Base-by-base conservation (phyloP, 2,113 vertebrate genomes). In the Oryzias woworae region DNA sequence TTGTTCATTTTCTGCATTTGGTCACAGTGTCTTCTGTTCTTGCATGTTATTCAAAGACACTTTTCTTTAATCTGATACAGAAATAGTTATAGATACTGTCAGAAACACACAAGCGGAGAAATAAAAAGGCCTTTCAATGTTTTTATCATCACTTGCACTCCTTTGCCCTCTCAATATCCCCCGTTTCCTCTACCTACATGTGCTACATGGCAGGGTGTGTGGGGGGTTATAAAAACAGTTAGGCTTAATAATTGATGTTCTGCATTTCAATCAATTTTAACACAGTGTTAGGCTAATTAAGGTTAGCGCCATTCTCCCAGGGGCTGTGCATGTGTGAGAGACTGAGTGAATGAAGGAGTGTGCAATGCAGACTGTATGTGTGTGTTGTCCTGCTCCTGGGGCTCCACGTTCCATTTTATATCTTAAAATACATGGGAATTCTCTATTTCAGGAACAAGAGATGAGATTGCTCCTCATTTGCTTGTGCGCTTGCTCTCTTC, bases 251-350 rank as follows among this genome's bases (percentile, higher is more conserved):
- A 94, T 94, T 94, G 93, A 95, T 95, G 93, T 94, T 87, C 92
- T 94, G 91, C 92, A 93, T 93, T 92, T 93, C 94, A 94, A 94
- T 95, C 93, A 91, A 92, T 92, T 92, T 80, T 91, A 88, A 92
- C 87, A 91, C 78, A 89, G 91, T 93, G 92, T 93, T 92, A 91
- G 94, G 94, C 95, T 98, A 97, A 98, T 98, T 96, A 98, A 95
- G 95, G 95, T 95, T 93, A 95, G 92, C 92, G 78, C 88, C 90
- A 88, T 88, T 90, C 93, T 97, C 96, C 94, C 93, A 76, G 87
- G 93, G 94, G 94, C 93, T 94, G 94, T 95, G 94, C 94, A 90
- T 89, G 92, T 92, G 93, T 73, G 66, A 70, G 73, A 58, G 58
- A 69, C 66, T 71, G 77, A 61, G 75, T 64, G 66, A 64, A 53